Percentiles rank a stretch among this genome's conserved stretches.
Evolutionary conservation across 2,888 invertebrate genomes (phyloP).

Genomic region (Ectobius pallidus): DNA sequence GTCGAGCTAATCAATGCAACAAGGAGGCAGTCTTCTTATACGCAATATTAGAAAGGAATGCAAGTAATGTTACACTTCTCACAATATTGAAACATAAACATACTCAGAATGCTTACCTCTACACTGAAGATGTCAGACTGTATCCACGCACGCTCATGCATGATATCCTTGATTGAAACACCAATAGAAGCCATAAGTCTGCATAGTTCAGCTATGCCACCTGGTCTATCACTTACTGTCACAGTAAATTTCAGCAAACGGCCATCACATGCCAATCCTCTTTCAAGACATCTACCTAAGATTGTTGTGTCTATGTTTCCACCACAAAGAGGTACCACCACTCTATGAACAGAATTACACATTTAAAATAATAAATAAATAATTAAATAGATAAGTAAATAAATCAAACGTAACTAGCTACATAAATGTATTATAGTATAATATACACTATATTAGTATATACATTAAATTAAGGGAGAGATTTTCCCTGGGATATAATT

Average conservation of each 20-base stretch:
- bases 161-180: conserved; percentile 92
- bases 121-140: conserved; percentile 86
- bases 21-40: no score
- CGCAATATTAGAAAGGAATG: no score
- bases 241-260: conserved; percentile 75
- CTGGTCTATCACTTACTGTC: conserved; percentile 84
- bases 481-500: no score
- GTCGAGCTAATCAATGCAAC: no score
- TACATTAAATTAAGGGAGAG: no score
- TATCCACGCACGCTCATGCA: conserved; percentile 95
- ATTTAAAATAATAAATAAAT: no score
- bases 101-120: conserved; percentile 59
- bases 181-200: conserved; percentile 75
- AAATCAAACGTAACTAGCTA: no score
- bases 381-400: no score
- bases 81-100: no score
- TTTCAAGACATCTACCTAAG: conserved; percentile 83
- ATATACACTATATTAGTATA: no score
- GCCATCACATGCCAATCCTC: conserved; percentile 87
- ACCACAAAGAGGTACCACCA: conserved; percentile 82
- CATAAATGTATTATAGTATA: no score
- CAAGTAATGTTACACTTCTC: no score
- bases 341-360: conserved; percentile 60
- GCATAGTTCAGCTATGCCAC: conserved; percentile 86
- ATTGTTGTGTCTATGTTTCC: conserved; percentile 94